Evolutionary conservation across 2,888 invertebrate genomes (phyloP), one percentile per base, ranked within the genome.

Genomic region (Ornithoptera priamus): DNA sequence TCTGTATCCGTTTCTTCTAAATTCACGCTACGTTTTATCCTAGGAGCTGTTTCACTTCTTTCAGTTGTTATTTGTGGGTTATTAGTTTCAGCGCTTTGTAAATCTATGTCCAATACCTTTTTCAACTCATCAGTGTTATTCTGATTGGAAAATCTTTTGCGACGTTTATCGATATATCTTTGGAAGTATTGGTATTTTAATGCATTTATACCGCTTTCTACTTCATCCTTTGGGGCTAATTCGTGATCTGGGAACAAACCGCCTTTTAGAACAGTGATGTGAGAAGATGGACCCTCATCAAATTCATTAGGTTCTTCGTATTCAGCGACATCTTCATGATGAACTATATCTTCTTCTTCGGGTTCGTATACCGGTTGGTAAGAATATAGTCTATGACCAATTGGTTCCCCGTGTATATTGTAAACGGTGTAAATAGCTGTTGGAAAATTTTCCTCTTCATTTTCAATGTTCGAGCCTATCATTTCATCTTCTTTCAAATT

Each of bases 281-380:
- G 86, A n/a, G 68, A 63, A 36, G 68, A 58, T 39, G 87, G 80
- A 17, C 86, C 74, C 56, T 85, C 85, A 75, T 85, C 84, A 39
- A 77, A 75, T 71, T 88, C 86, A 64, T 75, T 79, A 5, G 84
- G 80, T 62, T 87, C 82, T 71, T 87, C 85, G 61, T 89, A 88
- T 70, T 91, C 89, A 1, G 84, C 78, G 2, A 81, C 81, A 62
- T 88, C 88, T 36, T 86, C 87, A 67, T 77, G 76, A 46, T 85
- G 85, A 0, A 87, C 72, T 22, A 88, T 74, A 57, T 90, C 91
- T 56, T 85, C 87, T 57, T 86, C 87, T 78, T 92, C 91, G 5
- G 91, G 91, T 74, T 91, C 91, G 66, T 91, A 92, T 0, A 89
- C 90, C n/a, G 92, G 92, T 78, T 92, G 92, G 61, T 89, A 92